Evolutionary conservation across 1,140 invertebrate species (phyloP).

Genomic region (Drosophila ironensis): DNA sequence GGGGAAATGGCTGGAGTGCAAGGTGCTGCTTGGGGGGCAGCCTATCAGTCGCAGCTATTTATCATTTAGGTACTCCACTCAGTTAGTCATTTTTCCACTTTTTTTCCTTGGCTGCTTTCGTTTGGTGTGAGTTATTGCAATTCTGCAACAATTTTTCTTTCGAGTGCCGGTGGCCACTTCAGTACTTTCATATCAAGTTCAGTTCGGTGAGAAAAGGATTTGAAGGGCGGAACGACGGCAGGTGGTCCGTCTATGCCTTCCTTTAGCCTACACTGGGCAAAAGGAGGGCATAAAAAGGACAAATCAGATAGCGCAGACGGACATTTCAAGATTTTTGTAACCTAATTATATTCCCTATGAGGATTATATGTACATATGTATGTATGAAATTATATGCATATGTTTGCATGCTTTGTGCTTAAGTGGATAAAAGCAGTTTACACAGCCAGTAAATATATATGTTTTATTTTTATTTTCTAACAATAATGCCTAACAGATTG

Average conservation of each 20-base stretch:
- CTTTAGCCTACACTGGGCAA: slow-evolving; percentile 1
- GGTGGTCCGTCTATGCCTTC: slow-evolving; percentile 36
- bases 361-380: no score
- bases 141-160: slow-evolving; percentile 76
- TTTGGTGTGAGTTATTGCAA: slow-evolving; percentile 70
- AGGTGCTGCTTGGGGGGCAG: not conserved
- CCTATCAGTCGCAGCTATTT: slow-evolving; percentile 66
- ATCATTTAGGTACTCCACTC: slow-evolving; percentile 58
- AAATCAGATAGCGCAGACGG: no score
- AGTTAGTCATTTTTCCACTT: slow-evolving; percentile 45
- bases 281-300: not conserved
- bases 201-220: slow-evolving; percentile 48
- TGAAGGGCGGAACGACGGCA: slow-evolving; percentile 48
- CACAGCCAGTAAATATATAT: no score
- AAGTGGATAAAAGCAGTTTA: no score
- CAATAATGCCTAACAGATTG: no score
- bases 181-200: slow-evolving; percentile 59
- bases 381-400: no score
- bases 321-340: not conserved
- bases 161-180: slow-evolving; percentile 67
- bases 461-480: no score
- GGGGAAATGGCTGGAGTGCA: slow-evolving; percentile 1
- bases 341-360: no score
- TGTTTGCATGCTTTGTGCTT: no score
- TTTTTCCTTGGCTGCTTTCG: not conserved